phyloP scores from a whole-genome alignment of 2,888 invertebrate species.

The Conistra vaccinii region DNA sequence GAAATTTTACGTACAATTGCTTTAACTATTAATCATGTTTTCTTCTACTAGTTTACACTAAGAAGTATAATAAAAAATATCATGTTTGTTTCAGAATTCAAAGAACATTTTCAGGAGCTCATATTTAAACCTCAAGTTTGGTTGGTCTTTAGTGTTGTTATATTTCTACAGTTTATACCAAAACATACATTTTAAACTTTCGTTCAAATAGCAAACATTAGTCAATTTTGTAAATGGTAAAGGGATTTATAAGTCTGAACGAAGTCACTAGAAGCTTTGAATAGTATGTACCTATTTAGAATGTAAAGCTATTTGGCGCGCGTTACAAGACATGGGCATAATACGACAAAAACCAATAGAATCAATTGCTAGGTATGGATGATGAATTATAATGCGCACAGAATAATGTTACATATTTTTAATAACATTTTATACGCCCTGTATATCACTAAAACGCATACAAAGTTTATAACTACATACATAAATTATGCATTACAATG shows the following conservation, averaged over 20 bases:
- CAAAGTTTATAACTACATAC: neutral
- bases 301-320: neutral
- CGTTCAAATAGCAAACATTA: conserved; percentile 48
- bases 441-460: neutral
- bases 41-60: neutral
- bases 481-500: neutral
- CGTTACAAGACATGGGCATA: neutral
- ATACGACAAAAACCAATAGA: neutral
- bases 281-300: conserved; percentile 12
- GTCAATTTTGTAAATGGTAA: conserved; percentile 31
- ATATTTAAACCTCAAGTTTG: conserved; percentile 78
- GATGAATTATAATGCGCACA: neutral
- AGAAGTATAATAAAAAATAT: conserved; percentile 11
- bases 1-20: no score
- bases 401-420: neutral
- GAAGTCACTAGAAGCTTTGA: conserved; percentile 46
- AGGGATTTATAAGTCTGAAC: conserved; percentile 47
- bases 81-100: conserved; percentile 80
- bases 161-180: conserved; percentile 83
- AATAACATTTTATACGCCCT: neutral
- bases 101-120: conserved; percentile 74
- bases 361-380: neutral
- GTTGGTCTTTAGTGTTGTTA: conserved; percentile 81
- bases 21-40: conserved; percentile 7
- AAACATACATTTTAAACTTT: conserved; percentile 70